Evolutionary conservation across 1,140 invertebrate species (phyloP).

Genomic region (Zaprionus africanus): DNA sequence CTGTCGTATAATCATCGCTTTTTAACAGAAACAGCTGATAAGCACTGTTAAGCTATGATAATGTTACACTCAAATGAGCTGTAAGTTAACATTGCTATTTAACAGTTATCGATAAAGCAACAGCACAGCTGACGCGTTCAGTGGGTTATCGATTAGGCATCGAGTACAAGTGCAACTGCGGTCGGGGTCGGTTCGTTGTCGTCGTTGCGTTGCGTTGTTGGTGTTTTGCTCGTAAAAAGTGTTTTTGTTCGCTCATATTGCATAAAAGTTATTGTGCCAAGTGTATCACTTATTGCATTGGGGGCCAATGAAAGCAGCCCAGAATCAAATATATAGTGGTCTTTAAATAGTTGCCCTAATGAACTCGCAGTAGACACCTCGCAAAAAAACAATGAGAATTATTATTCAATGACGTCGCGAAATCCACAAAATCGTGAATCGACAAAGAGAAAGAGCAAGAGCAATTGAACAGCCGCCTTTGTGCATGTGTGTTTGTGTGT

Average conservation of each 20-base stretch:
- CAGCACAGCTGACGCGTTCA: constrained; percentile 28
- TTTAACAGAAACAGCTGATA: not conserved
- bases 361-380: constrained; percentile 29
- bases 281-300: constrained; percentile 63
- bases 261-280: constrained; percentile 61
- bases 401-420: constrained; percentile 71
- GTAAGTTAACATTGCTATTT: not conserved
- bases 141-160: constrained; percentile 29
- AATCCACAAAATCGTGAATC: constrained; percentile 44
- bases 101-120: constrained; percentile 3
- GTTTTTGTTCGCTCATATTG: constrained; percentile 64
- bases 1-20: not conserved
- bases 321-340: constrained; percentile 53
- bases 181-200: constrained; percentile 34
- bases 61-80: not conserved
- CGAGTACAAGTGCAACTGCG: constrained; percentile 46
- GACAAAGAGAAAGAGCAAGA: constrained; percentile 54
- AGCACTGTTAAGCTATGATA: not conserved
- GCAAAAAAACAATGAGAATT: constrained; percentile 41
- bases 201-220: constrained; percentile 23
- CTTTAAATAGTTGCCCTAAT: constrained; percentile 34
- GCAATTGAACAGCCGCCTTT: constrained; percentile 30
- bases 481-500: constrained; percentile 16
- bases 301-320: constrained; percentile 31
- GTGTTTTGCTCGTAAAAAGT: constrained; percentile 54